Evolutionary conservation across 2,113 vertebrate species (phyloP), one percentile per base, ranked within the genome.

Genomic region (Toxotes jaculatrix): DNA sequence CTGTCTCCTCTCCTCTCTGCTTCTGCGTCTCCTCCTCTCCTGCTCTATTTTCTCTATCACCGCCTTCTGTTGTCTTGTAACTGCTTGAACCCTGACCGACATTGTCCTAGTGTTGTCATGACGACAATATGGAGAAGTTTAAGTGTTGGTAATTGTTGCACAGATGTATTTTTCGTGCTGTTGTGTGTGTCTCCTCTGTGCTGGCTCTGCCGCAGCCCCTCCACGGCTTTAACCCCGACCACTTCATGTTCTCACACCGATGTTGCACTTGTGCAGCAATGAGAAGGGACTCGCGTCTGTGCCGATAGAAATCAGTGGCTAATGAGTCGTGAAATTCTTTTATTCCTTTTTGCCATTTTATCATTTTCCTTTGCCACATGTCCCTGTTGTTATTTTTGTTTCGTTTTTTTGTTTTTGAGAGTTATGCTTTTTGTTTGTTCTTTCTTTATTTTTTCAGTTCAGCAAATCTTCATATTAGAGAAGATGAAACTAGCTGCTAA

Each of bases 291-390:
- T 40, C 12, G 4, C 42, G 63, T 53, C 57, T 59, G 42, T 40
- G 11, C 49, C 34, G 59, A 76, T 53, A 84, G 73, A 76, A 79
- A 85, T 76, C 83, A 55, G 59, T 38, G 38, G 5, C n/a, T 83
- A 87, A 90, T 90, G 88, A 87, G 68, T 80, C 75, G 1, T 76
- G 78, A 87, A 82, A 85, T 71, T 79, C n/a, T 67, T 80, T 51
- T 74, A 80, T 61, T 83, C 49, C 72, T 72, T 75, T 74, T 32
- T 53, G 68, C 45, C n/a, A 4, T 75, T 76, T 76, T 51, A 40
- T 79, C 23, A 80, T 78, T 80, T 82, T 27, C 59, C 73, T 60
- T 62, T 62, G 59, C 55, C 27, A 13, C 32, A 74, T 34, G 27
- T 61, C n/a, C 56, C n/a, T 8, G 36, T 7, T 23, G 1, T 16